Percentiles rank a stretch among this genome's conserved stretches.
Conservation (phyloP, 2,888 invertebrate species). For the Tethea ocularis region DNA sequence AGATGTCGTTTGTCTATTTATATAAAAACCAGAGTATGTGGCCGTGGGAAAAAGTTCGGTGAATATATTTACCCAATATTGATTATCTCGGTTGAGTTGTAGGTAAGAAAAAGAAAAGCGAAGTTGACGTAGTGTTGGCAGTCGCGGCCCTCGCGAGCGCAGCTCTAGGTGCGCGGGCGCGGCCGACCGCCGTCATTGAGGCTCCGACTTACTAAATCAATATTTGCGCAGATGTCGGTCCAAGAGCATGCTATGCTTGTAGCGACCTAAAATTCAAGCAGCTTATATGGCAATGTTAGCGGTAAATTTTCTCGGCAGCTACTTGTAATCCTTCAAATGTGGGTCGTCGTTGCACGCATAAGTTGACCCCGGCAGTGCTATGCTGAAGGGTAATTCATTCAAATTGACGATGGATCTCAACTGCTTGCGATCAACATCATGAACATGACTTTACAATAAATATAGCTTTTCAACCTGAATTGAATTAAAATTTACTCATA, state of each 20-base stretch:
- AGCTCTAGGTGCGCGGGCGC: conserved; percentile 44
- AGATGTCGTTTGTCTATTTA: conserved; percentile 22
- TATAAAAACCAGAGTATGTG: conserved; percentile 17
- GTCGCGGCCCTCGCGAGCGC: conserved; percentile 42
- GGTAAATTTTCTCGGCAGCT: conserved; percentile 83
- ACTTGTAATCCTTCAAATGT: conserved; percentile 83
- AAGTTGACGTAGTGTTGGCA: conserved; percentile 38
- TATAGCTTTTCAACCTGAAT: neutral
- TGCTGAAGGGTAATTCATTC: conserved; percentile 73
- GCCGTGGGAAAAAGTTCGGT: conserved; percentile 45
- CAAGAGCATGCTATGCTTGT: conserved; percentile 81
- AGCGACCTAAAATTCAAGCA: conserved; percentile 83
- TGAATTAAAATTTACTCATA: too few species aligned
- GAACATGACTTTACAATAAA: neutral
- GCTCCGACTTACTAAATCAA: conserved; percentile 82
- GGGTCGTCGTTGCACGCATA: conserved; percentile 79
- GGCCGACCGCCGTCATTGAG: conserved; percentile 66
- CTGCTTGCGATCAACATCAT: conserved; percentile 23
- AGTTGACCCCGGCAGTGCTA: conserved; percentile 70
- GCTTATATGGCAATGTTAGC: conserved; percentile 83
- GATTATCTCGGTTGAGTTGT: conserved; percentile 49
- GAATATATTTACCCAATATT: conserved; percentile 51
- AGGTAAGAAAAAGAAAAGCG: conserved; percentile 49
- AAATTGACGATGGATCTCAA: conserved; percentile 56
- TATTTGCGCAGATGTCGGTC: conserved; percentile 83